Conservation (phyloP, 2,888 invertebrate species). For the Pammene fasciana region DNA sequence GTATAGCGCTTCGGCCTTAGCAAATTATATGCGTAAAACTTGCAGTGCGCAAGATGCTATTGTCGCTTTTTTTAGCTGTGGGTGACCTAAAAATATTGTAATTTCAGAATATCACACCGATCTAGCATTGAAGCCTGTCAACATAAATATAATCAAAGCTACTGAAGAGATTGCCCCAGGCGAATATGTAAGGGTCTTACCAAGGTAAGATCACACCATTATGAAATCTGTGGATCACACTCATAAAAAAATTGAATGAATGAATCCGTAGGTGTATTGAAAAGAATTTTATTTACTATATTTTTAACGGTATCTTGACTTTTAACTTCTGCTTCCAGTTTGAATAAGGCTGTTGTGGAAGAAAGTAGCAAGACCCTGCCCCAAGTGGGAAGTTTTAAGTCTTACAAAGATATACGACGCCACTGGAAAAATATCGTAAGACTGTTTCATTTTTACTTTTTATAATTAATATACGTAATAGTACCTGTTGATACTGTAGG, state of each 20-base stretch:
- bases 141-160: constrained; percentile 61
- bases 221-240: too few species aligned
- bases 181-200: constrained; percentile 69
- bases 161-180: constrained; percentile 60
- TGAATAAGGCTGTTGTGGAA: constrained; percentile 70
- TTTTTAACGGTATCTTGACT: too few species aligned
- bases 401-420: constrained; percentile 76
- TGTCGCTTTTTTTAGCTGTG: too few species aligned
- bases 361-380: constrained; percentile 60
- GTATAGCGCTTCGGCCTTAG: too few species aligned
- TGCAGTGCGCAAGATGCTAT: too few species aligned
- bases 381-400: constrained; percentile 62
- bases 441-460: too few species aligned
- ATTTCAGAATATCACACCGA: constrained; percentile 55
- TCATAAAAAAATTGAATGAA: background rate
- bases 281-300: too few species aligned
- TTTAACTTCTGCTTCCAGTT: constrained; percentile 50
- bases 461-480: too few species aligned
- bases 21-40: too few species aligned
- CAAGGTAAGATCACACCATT: constrained; percentile 67
- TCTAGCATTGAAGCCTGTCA: constrained; percentile 64
- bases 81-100: too few species aligned
- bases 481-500: too few species aligned
- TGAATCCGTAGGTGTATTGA: too few species aligned
- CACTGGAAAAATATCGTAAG: constrained; percentile 83